phyloP scores from a whole-genome alignment of 2,888 invertebrate species.

The Cheilosia variabilis region DNA sequence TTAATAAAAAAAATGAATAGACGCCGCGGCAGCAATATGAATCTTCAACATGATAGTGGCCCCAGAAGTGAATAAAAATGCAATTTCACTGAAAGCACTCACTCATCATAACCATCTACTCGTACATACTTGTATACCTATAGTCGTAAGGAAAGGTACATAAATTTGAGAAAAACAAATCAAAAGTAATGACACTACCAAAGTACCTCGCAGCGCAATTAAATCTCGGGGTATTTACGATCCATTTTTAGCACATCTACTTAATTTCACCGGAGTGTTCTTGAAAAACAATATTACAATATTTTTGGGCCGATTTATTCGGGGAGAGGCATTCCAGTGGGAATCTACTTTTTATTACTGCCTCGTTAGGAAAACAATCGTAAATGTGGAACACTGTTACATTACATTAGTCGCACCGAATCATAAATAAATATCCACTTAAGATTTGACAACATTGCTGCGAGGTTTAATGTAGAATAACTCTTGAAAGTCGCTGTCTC shows the following conservation, averaged over 20 bases:
- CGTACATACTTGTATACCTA: too few relatives aligned
- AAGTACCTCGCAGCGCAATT: conserved; percentile 45
- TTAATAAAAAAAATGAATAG: conserved; percentile 62
- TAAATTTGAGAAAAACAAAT: conserved; percentile 5
- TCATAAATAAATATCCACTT: too few relatives aligned
- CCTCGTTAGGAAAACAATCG: too few relatives aligned
- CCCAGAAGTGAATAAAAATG: conserved; percentile 64
- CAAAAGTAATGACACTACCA: conserved; percentile 18
- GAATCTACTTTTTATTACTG: too few relatives aligned
- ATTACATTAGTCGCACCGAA: too few relatives aligned
- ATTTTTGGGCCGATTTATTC: too few relatives aligned
- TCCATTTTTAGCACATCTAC: conserved; percentile 10
- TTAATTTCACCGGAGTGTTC: not conserved
- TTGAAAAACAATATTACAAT: too few relatives aligned
- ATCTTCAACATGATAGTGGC: conserved; percentile 44
- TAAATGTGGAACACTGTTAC: too few relatives aligned
- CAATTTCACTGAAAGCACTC: conserved; percentile 61
- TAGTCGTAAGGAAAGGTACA: not conserved
- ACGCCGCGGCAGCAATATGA: conserved; percentile 56
- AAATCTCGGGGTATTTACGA: conserved; percentile 54
- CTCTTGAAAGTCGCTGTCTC: too few relatives aligned
- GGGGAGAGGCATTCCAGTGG: too few relatives aligned
- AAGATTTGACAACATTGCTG: too few relatives aligned
- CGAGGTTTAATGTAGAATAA: too few relatives aligned
- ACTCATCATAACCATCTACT: conserved; percentile 9